Evolutionary conservation across 53 echinoderm and acorn worm genomes (phyloP), one percentile per base, ranked within the genome.

Genomic region (Actinopyga echinites): DNA sequence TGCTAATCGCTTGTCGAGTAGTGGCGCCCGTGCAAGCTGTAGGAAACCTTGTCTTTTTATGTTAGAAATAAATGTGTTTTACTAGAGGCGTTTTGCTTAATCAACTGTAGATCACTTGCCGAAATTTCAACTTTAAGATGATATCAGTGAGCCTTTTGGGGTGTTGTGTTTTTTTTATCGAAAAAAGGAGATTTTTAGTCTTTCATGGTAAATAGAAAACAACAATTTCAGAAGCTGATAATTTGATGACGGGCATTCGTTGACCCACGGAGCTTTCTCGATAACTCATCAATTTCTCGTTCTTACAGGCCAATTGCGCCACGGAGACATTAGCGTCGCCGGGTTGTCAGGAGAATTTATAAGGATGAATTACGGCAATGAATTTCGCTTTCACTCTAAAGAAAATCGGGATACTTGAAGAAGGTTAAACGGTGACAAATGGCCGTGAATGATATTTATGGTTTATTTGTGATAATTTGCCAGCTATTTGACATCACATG

Each of bases 381-480:
- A 24, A 44, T 22, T 71, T 21, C 30, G 65, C 65, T 65, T 11
- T 65, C 29, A 20, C 21, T 68, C 38, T 13, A 68, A 15, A 71
- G n/a, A 45, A 38, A 68, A 68, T 34, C 38, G 68, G 34, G 38
- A 31, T 68, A 43, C 40, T 71, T 25, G 24, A 17, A 45, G 22
- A 71, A 71, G 71, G 42, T 43, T 71, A 71, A 71, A 40, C 37
- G 42, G 24, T 71, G 71, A 71, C 71, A 71, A 71, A 71, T 71
- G 71, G 71, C 44, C 71, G 71, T 43, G 71, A 40, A 34, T 34
- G 24, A 71, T 71, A 71, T 71, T 71, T 71, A 71, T 71, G 71
- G 71, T 71, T 71, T 71, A 71, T 42, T 71, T 42, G 71, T 71
- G 71, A 71, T 71, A 71, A 71, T 71, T 71, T 71, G 71, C 71